Base-by-base conservation (phyloP, 2,113 vertebrate species). In the Suncus etruscus region DNA sequence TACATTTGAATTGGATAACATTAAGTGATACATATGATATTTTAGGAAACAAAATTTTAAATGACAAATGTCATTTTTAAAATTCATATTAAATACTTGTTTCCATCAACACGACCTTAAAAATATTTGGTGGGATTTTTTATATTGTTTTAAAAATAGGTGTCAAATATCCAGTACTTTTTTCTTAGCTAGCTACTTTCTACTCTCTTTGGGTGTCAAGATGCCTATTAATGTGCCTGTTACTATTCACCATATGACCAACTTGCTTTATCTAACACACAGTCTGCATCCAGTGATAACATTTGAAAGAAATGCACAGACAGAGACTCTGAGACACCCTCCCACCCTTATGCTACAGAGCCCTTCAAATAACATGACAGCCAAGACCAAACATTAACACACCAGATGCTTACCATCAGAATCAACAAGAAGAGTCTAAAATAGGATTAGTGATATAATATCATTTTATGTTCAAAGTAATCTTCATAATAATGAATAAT, bases 221-320 rank as follows among this genome's bases (percentile, higher is more conserved):
- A 50, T 91, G 48, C 75, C 89, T 89, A 58, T 81, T 51, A 78
- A 15, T 11, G 63, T 32, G 24, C 69, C 7, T 61, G 58, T 93
- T 89, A 63, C 58, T 86, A 83, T 91, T 89, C 69, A 86, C 29
- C 69, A 88, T 50, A 58, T 84, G 48, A 70, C 78, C 47, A 65
- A 84, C 68, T 86, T 80, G 39, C 72, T 69, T 95, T 91, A 81
- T 92, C 69, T 84, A 82, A 78, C 81, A 84, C 73, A 72, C 47
- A 16, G 32, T 77, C 86, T 93, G 66, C 69, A 72, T 93, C 91
- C 85, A 89, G 84, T 66, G 32, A 81, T 80, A 77, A 82, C 89
- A 93, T 93, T 86, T 70, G 27, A 85, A 32, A 78, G 50, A 92
- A 94, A 81, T 45, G 16, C 10, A 22, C 50, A 89, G 84, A 87